These are phyloP conservation scores for Donacobius atricapilla DNA, from an alignment of 2,113 vertebrate species.

Conservation along the genomic window DNA sequence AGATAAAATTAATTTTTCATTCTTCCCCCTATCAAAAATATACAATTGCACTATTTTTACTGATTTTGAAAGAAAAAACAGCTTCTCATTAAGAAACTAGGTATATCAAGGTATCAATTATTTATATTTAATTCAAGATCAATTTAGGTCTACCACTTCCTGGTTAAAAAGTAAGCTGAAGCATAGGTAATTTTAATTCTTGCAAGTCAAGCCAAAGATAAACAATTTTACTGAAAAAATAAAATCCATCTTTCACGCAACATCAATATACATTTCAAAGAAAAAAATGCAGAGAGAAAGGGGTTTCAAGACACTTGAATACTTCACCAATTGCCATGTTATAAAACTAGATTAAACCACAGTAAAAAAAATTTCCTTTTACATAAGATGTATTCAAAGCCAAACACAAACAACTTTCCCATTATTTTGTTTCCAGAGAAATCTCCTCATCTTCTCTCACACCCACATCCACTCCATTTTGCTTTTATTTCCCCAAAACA, in stretches of 20 bases:
- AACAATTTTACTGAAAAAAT: background rate
- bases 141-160: background rate
- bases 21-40: background rate
- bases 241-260: background rate
- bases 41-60: background rate
- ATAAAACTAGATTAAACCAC: conserved; percentile 15
- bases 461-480: background rate
- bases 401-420: background rate
- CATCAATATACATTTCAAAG: background rate
- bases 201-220: background rate
- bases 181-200: background rate
- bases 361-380: background rate
- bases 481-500: background rate
- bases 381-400: background rate
- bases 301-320: background rate
- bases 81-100: background rate
- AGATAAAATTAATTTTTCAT: background rate
- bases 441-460: background rate
- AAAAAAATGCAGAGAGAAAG: background rate
- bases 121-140: background rate
- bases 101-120: background rate
- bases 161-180: background rate
- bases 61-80: background rate
- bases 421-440: background rate
- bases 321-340: background rate